Evolutionary conservation across 2,888 invertebrate species (phyloP).

Genomic region (Hyposoter didymator): DNA sequence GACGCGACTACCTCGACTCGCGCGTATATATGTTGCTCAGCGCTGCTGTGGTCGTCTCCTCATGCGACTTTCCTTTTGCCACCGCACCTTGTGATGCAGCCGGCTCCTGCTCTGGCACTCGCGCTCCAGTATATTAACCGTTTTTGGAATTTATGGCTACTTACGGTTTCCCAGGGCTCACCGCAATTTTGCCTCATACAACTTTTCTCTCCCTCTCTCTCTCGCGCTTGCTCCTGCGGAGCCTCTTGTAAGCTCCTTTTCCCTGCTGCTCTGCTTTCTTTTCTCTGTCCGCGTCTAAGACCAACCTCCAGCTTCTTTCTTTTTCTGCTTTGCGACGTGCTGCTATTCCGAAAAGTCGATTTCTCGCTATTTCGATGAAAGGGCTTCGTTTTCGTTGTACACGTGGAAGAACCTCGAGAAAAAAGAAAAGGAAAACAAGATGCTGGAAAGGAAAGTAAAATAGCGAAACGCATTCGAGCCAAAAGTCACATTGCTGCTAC

Average conservation of each 20-base stretch:
- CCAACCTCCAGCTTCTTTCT: background rate
- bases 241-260: background rate
- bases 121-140: conserved; percentile 76
- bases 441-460: conserved; percentile 15
- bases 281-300: background rate
- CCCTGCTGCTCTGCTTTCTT: background rate
- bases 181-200: conserved; percentile 72
- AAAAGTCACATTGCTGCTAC: conserved; percentile 47
- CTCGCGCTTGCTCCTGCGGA: background rate
- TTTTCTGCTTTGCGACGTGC: conserved; percentile 26
- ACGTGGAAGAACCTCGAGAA: background rate
- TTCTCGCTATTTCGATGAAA: conserved; percentile 50
- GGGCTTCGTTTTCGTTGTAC: conserved; percentile 50
- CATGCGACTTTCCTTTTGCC: conserved; percentile 50
- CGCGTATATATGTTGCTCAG: background rate
- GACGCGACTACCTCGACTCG: background rate
- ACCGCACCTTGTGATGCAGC: conserved; percentile 48
- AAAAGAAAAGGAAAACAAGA: background rate
- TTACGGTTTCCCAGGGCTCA: conserved; percentile 71
- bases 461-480: conserved; percentile 35
- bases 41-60: background rate
- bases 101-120: conserved; percentile 48
- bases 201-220: background rate
- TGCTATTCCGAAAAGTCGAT: conserved; percentile 58
- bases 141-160: conserved; percentile 78